Evolutionary conservation across 2,113 vertebrate genomes (phyloP), one percentile per base, ranked within the genome.

Genomic region (Sinosuthora webbiana): DNA sequence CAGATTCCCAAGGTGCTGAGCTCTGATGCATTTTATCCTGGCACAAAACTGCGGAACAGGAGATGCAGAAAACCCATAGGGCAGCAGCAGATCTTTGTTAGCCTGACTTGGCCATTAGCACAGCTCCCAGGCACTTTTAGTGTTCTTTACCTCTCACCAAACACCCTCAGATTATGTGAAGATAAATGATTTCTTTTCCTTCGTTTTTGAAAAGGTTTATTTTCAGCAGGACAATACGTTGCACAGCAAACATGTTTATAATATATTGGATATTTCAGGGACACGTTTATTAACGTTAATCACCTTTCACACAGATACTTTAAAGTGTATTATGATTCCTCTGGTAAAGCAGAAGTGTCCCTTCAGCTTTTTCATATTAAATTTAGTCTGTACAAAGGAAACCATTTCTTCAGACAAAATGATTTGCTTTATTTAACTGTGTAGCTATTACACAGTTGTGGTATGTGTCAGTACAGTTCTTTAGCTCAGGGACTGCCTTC

Each of bases 401-500:
- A 56, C 47, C 41, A 59, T 81, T 84, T 67, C 41, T 69, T 79
- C 42, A 73, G 4, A 56, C 20, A 81, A 90, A 95, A 63, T 4
- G 6, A 88, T 87, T 89, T 62, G 30, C 60, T 88, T 93, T 77
- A 39, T 60, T 83, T 65, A 64, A 47, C 80, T 82, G 6, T 21
- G 57, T 24, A 87, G 90, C 78, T 88, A 64, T 83, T 92, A 88
- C 37, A 81, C 52, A 64, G 60, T 37, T 65, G 57, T 44, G 68
- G 70, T 78, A 67, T 82, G 59, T 3, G 1, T 71, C 42, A 19
- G 52, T 78, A 63, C 0, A 0, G 44, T 76, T 96, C 79, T 89
- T 95, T 44, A 87, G 83, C 94, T 92, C 64, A 93, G 52, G 71
- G 90, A 94, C 65, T 35, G 59, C 90, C 93, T 82, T 89, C 83